Evolutionary conservation across 2,113 vertebrate genomes (phyloP).

Genomic region (Daphoenositta chrysoptera): DNA sequence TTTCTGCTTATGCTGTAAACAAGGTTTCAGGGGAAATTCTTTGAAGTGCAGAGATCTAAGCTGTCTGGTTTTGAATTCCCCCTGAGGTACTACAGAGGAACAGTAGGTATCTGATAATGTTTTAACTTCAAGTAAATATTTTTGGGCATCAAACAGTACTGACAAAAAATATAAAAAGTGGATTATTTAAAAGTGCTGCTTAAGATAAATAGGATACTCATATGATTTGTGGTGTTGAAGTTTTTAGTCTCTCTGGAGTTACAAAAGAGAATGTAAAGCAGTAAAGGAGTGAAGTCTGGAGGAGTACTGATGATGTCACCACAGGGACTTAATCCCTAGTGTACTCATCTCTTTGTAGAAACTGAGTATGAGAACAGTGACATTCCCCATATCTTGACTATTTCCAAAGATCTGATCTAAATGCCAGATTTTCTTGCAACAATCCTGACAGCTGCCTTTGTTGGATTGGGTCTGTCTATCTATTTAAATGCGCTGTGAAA

Average conservation of each 20-base stretch:
- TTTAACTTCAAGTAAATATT: conserved; percentile 69
- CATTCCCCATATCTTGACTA: not conserved
- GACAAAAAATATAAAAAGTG: conserved; percentile 63
- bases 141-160: conserved; percentile 64
- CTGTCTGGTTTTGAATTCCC: conserved; percentile 47
- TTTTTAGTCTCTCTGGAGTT: conserved; percentile 27
- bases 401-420: not conserved
- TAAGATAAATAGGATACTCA: conserved; percentile 36
- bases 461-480: not conserved
- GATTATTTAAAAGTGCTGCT: conserved; percentile 56
- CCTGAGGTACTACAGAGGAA: conserved; percentile 66
- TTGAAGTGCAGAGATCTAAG: conserved; percentile 77
- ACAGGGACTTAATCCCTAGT: not conserved
- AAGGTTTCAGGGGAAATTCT: conserved; percentile 72
- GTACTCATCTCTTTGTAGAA: not conserved
- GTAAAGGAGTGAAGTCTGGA: not conserved
- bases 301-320: not conserved
- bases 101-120: conserved; percentile 68
- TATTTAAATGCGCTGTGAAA: not conserved
- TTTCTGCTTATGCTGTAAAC: conserved; percentile 70
- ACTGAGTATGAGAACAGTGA: not conserved
- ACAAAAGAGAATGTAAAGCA: not conserved
- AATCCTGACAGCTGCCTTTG: not conserved
- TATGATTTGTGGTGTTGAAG: not conserved
- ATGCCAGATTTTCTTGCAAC: not conserved